A percentile compares a stretch with the other conserved stretches of the same genome.
Conservation (phyloP, 2,888 invertebrate species). For the Caenorhabditis becei region DNA sequence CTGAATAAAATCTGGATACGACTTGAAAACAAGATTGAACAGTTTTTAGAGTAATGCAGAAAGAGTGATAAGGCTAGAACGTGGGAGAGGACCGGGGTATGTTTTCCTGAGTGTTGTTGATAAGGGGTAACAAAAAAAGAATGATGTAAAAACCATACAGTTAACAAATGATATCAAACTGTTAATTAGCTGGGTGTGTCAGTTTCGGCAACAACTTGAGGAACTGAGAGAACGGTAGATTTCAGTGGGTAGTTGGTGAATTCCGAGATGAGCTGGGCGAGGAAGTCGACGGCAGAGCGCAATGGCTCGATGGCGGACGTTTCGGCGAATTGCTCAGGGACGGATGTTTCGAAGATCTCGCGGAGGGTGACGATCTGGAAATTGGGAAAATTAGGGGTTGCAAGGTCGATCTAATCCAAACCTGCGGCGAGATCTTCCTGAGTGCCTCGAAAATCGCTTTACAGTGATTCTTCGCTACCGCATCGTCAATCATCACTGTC, state of each 20-base stretch:
- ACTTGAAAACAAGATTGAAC: too few relatives aligned
- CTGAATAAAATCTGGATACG: too few relatives aligned
- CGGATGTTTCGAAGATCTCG: constrained; percentile 27
- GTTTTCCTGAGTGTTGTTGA: background rate
- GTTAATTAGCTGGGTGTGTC: too few relatives aligned
- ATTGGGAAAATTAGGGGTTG: background rate
- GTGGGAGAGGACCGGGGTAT: background rate
- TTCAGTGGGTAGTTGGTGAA: constrained; percentile 45
- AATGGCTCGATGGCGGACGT: constrained; percentile 6
- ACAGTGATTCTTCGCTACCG: background rate
- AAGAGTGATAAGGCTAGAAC: too few relatives aligned
- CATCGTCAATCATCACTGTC: constrained; percentile 35
- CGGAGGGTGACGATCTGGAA: constrained; percentile 33
- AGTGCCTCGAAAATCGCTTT: constrained; percentile 17
- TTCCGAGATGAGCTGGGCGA: constrained; percentile 31
- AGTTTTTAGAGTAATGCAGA: too few relatives aligned
- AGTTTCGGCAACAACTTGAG: too few relatives aligned
- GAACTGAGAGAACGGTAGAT: constrained; percentile 6
- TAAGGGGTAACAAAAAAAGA: background rate
- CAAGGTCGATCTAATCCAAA: background rate
- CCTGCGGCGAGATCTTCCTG: constrained; percentile 21
- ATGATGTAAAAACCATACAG: background rate
- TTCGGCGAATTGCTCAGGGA: constrained; percentile 17
- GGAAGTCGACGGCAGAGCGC: constrained; percentile 19
- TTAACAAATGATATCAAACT: too few relatives aligned